These are phyloP conservation scores for Ibidorhyncha struthersii DNA, from an alignment of 2,113 vertebrate genomes.

Conservation along the genomic window DNA sequence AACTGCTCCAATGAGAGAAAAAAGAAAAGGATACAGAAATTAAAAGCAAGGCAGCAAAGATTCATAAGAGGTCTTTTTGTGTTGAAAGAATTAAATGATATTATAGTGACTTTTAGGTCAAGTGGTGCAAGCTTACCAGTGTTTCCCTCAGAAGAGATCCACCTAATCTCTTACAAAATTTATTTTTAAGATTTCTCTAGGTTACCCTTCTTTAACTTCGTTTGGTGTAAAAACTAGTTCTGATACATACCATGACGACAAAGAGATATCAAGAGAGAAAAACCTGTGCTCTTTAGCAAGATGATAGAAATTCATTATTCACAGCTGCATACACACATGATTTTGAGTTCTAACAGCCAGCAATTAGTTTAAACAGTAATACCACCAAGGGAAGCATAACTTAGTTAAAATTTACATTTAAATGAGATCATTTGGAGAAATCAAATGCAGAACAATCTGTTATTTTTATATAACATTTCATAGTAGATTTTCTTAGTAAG, in stretches of 20 bases:
- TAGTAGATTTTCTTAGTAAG: constrained; percentile 46
- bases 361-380: constrained; percentile 70
- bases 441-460: constrained; percentile 67
- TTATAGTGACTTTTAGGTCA: not conserved
- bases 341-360: constrained; percentile 67
- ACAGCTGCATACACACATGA: constrained; percentile 49
- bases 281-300: constrained; percentile 1
- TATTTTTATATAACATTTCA: constrained; percentile 59
- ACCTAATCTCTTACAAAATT: not conserved
- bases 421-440: constrained; percentile 69
- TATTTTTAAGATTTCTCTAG: not conserved
- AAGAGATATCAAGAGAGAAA: constrained; percentile 15
- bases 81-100: not conserved
- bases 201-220: not conserved
- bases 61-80: not conserved
- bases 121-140: not conserved
- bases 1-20: not conserved
- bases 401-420: constrained; percentile 72
- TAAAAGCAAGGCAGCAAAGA: not conserved
- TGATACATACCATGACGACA: not conserved
- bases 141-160: not conserved
- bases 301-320: constrained; percentile 52
- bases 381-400: constrained; percentile 65
- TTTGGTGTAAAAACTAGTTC: not conserved
- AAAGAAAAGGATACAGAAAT: not conserved